Conservation (phyloP, 2,888 invertebrate species). For the Cerastis rubricosa region DNA sequence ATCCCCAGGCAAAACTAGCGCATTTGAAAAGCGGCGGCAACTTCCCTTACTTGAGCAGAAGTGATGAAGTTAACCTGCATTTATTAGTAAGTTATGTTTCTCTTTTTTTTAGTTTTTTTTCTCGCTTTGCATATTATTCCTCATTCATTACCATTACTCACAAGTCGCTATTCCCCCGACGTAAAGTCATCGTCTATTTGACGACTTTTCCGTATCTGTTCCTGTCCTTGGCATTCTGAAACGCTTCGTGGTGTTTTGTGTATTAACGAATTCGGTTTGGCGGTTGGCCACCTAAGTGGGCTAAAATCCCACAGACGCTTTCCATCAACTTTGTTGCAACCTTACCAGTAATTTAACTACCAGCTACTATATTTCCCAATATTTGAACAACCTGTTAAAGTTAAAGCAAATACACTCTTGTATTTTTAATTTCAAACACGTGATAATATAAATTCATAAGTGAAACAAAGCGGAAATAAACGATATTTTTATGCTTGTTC, state of each 20-base stretch:
- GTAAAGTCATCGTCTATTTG: neutral
- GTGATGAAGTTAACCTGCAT: conserved; percentile 97
- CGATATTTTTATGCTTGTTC: conserved; percentile 65
- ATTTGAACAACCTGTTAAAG: conserved; percentile 13
- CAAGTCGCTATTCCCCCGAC: neutral
- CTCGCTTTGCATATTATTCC: neutral
- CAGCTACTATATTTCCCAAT: conserved; percentile 1
- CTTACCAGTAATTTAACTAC: neutral
- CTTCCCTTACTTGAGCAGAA: conserved; percentile 97
- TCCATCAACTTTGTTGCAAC: neutral
- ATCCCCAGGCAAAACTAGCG: conserved; percentile 96
- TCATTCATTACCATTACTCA: neutral
- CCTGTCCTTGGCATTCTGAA: neutral
- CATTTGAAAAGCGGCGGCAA: conserved; percentile 97
- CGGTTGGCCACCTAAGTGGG: neutral
- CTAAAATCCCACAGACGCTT: neutral
- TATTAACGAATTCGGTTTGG: neutral
- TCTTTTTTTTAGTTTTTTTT: neutral
- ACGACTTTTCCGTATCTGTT: neutral
- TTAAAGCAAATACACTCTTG: conserved; percentile 7
- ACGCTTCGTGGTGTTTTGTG: neutral
- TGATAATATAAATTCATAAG: conserved; percentile 2
- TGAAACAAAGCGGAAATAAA: neutral
- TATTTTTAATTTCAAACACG: neutral
- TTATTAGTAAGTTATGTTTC: conserved; percentile 92